Evolutionary conservation across 2,888 invertebrate genomes (phyloP), one percentile per base, ranked within the genome.

Genomic region (Eupithecia centaureata): DNA sequence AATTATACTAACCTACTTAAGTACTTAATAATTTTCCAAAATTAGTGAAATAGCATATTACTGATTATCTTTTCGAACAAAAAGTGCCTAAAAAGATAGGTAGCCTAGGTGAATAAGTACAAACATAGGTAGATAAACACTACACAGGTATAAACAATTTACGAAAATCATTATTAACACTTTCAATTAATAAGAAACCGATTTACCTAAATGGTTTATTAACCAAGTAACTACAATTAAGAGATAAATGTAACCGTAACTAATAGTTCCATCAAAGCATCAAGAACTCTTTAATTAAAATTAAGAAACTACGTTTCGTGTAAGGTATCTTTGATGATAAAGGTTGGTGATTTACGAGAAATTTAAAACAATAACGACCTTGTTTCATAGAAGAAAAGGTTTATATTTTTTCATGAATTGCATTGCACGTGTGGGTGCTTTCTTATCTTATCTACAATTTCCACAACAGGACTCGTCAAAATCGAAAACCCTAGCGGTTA

Each of bases 361-460:
- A 3, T 47, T 15, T 27, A 5, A 52, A 27, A 52, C 25, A 62
- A 25, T 28, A 8, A 38, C 15, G 15, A 51, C 61, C 18, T 58
- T 68, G 61, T 51, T 0, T 30, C 2, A 10, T 57, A 7, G 13
- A 0, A 1, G 1, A 61, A 28, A 68, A 64, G 61, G 61, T 38
- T 27, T 57, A 25, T 47, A n/a, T 54, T 61, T 35, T 73, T 63
- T 77, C 78, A 77, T 77, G 76, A 79, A 82, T 84, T 82, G 81
- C 82, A 79, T 79, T 78, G 79, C 81, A 77, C 75, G 79, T 76
- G 77, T 76, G 77, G 76, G 75, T 76, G 64, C 73, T 66, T 72
- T 57, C 42, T 70, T 70, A 88, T 89, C 89, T 90, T 88, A 90
- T 88, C 89, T 59, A 65, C 65, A 25, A 65, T 65, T 65, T 63